phyloP scores from a whole-genome alignment of 1,140 invertebrate genomes.

The Aricia agestis region DNA sequence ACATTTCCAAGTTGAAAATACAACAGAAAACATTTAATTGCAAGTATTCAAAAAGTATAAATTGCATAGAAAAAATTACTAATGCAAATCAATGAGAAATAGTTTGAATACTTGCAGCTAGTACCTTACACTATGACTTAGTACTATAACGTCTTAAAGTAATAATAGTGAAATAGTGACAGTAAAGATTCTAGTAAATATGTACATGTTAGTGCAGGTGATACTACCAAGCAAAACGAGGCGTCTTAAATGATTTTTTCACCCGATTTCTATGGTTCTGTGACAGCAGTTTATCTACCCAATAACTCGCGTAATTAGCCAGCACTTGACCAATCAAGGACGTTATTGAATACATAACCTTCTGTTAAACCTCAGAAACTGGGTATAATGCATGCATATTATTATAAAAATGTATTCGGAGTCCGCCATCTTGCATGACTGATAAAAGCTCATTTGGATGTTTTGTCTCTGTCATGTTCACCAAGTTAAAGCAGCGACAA shows the following conservation, averaged over 20 bases:
- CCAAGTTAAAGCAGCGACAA: too few species aligned
- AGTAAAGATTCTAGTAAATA: constrained; percentile 39
- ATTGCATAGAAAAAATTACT: not conserved
- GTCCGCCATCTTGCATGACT: too few species aligned
- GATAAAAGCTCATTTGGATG: too few species aligned
- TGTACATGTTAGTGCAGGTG: constrained; percentile 57
- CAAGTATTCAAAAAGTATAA: not conserved
- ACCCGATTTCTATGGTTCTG: too few species aligned
- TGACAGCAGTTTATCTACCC: too few species aligned
- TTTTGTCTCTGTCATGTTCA: too few species aligned
- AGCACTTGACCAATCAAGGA: too few species aligned
- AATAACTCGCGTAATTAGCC: too few species aligned
- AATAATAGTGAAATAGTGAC: constrained; percentile 59
- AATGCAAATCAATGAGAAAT: constrained; percentile 20
- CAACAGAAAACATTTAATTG: not conserved
- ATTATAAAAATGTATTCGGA: too few species aligned
- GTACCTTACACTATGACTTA: constrained; percentile 23
- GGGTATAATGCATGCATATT: too few species aligned
- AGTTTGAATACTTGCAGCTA: constrained; percentile 23
- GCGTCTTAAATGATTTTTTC: not conserved
- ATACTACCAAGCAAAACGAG: constrained; percentile 22
- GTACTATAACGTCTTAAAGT: constrained; percentile 45
- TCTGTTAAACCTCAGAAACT: too few species aligned
- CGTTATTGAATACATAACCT: too few species aligned
- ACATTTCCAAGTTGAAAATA: not conserved